Evolutionary conservation across 2,888 invertebrate species (phyloP).

Genomic region (Venusia cambrica): DNA sequence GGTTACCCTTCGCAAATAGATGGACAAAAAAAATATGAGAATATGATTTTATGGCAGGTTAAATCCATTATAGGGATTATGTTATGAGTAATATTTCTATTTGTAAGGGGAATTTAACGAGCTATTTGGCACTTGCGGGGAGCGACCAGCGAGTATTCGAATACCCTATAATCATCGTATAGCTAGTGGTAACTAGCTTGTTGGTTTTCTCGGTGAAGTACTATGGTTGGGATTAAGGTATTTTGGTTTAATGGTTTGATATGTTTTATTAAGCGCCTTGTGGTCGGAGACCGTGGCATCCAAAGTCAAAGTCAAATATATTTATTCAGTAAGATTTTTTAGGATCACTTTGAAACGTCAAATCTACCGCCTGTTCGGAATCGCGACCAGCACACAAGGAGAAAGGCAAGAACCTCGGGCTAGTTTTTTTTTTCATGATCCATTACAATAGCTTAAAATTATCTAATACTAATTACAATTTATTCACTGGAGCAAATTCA

Average conservation of each 20-base stretch:
- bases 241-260: conserved; percentile 35
- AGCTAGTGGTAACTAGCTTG: conserved; percentile 47
- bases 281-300: no score
- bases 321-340: no score
- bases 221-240: conserved; percentile 48
- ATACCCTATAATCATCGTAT: conserved; percentile 61
- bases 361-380: no score
- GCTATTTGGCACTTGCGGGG: conserved; percentile 70
- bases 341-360: no score
- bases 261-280: conserved; percentile 35
- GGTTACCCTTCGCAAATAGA: conserved; percentile 63
- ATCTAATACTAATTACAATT: no score
- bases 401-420: no score
- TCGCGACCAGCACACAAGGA: no score
- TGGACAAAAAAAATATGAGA: conserved; percentile 59
- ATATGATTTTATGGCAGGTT: conserved; percentile 80
- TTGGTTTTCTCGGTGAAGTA: conserved; percentile 66
- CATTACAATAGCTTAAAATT: no score
- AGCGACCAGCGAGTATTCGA: conserved; percentile 34
- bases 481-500: no score
- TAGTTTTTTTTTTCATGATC: no score
- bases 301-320: no score
- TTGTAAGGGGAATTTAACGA: conserved; percentile 72
- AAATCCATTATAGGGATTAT: conserved; percentile 78
- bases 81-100: conserved; percentile 78